These are phyloP conservation scores for Euwallacea fornicatus DNA, from an alignment of 1,140 invertebrate species.

Conservation along the genomic window DNA sequence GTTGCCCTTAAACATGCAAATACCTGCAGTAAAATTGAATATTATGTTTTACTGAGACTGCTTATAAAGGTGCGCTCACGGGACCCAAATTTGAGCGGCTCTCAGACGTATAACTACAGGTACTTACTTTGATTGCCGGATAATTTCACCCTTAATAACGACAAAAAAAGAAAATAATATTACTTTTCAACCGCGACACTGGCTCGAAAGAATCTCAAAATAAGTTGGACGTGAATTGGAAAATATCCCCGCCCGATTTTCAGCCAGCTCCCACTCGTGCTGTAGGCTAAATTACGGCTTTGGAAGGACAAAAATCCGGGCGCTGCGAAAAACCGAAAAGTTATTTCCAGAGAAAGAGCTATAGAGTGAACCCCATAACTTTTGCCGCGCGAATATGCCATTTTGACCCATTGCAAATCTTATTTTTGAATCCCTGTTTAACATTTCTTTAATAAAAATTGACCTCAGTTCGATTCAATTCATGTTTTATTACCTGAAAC, in stretches of 20 bases:
- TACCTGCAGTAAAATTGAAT: neutral
- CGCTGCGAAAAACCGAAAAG: too few species aligned
- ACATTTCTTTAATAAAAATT: too few species aligned
- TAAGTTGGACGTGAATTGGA: conserved; percentile 23
- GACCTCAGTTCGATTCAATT: too few species aligned
- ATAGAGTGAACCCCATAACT: too few species aligned
- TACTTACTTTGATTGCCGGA: neutral
- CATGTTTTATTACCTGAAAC: too few species aligned
- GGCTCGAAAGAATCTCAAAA: conserved; percentile 29
- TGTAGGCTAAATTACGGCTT: too few species aligned
- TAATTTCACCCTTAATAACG: neutral
- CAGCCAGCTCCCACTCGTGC: conserved; percentile 15
- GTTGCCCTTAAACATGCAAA: neutral
- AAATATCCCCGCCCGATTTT: conserved; percentile 27
- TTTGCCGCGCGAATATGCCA: too few species aligned
- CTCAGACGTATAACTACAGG: neutral
- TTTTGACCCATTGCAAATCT: too few species aligned
- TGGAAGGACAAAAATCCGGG: too few species aligned
- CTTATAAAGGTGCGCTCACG: neutral
- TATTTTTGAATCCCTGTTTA: too few species aligned
- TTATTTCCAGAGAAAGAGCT: too few species aligned
- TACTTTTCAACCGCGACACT: conserved; percentile 26
- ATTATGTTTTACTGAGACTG: neutral
- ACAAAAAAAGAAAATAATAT: conserved; percentile 17
- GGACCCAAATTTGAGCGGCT: neutral